Evolutionary conservation across 2,113 vertebrate species (phyloP), one percentile per base, ranked within the genome.

Genomic region (Salvelinus namaycush): DNA sequence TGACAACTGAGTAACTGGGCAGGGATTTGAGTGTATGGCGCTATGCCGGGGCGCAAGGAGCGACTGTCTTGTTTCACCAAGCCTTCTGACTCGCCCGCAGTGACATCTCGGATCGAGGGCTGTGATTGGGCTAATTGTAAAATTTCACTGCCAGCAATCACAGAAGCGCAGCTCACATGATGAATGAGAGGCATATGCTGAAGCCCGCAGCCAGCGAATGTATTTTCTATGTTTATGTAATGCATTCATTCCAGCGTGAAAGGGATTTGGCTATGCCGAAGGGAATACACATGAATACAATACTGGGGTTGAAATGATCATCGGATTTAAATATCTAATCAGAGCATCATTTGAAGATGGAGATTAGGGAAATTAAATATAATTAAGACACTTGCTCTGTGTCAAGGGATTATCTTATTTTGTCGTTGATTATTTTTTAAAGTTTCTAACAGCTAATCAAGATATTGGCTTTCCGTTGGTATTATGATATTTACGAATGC

Each of bases 91-190:
- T 87, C 76, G 85, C 87, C 90, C 75, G 89, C 91, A 89, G 89
- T 92, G 89, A 90, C 92, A 93, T 89, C 84, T 88, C 83, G 87
- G 87, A 84, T 77, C 27, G 87, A 84, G 87, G 87, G 83, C 79
- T 78, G 88, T 83, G 89, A 94, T 93, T 93, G 89, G 92, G 91
- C 92, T 92, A 90, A 90, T 92, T 92, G 90, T 74, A 87, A 85
- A 83, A 85, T 69, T 79, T 84, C 88, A 74, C 75, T 86, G 81
- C 82, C 84, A 83, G 68, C 75, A 48, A 57, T 70, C 71, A 70
- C 49, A 72, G 68, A 76, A 70, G 68, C 71, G 48, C 70, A 72
- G 75, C 76, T 80, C 74, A 69, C 81, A 76, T 18, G 59, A 16
- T 57, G 73, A 71, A 73, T n/a, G 72, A 81, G 57, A 73, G 27